Evolutionary conservation across 2,888 invertebrate species (phyloP), one percentile per base, ranked within the genome.

Genomic region (Sinotaia quadrata): DNA sequence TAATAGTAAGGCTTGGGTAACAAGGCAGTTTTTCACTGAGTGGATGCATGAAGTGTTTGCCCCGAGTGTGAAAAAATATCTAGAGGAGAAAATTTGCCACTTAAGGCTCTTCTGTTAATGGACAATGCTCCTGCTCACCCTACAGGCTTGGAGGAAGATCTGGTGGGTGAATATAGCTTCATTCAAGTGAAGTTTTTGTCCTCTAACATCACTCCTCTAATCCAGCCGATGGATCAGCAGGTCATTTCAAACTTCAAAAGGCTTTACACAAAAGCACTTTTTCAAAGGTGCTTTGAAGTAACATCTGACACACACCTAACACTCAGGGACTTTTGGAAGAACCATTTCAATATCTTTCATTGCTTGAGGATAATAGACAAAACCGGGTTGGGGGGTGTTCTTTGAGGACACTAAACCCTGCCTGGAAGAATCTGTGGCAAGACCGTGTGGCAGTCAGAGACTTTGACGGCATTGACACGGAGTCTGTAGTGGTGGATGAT

Each of bases 1-100:
- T 18, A 66, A 52, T 24, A 33, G 31, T 24, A 66, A 66, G 34
- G 66, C 66, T 5, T 66, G 66, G 66, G 52, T 66, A 37, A 57
- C 66, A 29, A n/a, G 52, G n/a, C 27, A 34, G 29, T 21, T 66
- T n/a, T 57, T 66, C 56, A 44, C n/a, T 21, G 41, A 56, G 41
- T 56, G 41, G 66, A 36, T 66, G 4, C 10, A 21, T 12, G 29
- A 54, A 33, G 33, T 29, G n/a, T 66, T 56, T 41, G n/a, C 52
- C 8, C 66, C 66, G 15, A 31, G 37, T 36, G 66, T 66, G 31
- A 44, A 49, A n/a, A 37, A 56, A 18, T 57, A 57, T 34, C 47
- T 44, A 5, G 29, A 52, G 27, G 31, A 56, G 27, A 41, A 44
- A 34, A 66, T 21, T 2, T 66, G 41, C 52, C 52, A n/a, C 41